Evolutionary conservation across 2,113 vertebrate genomes (phyloP).

Genomic region (Cervus canadensis): DNA sequence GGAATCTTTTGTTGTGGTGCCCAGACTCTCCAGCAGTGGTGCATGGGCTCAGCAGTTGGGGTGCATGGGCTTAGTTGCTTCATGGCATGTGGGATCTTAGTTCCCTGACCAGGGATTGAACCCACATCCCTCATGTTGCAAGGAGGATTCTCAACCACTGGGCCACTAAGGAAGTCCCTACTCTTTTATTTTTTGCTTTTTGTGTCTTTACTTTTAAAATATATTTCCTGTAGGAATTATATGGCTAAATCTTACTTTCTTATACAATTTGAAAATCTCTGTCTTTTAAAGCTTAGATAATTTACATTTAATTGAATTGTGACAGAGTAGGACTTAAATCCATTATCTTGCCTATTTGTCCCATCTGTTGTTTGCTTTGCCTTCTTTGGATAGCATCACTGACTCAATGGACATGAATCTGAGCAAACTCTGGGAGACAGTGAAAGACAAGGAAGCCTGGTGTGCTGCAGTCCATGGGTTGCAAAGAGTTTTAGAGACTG

Average conservation of each 20-base stretch:
- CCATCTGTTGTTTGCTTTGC: neutral
- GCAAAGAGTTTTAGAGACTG: neutral
- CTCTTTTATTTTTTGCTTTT: neutral
- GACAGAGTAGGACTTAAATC: neutral
- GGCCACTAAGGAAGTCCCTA: neutral
- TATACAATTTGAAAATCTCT: neutral
- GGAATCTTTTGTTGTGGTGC: neutral
- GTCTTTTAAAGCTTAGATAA: neutral
- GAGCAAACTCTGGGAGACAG: neutral
- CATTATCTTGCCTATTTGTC: neutral
- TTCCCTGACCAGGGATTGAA: neutral
- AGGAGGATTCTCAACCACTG: neutral
- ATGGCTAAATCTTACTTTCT: neutral
- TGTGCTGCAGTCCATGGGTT: neutral
- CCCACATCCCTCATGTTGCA: neutral
- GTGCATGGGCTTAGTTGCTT: neutral
- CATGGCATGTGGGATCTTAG: neutral
- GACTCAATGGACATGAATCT: neutral
- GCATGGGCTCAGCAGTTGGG: neutral
- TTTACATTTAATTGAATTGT: neutral
- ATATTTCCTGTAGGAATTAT: neutral
- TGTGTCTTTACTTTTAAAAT: neutral
- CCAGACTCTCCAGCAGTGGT: neutral
- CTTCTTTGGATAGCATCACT: neutral
- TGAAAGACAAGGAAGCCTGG: neutral